These are phyloP conservation scores for Pardosa pseudoannulata DNA, from an alignment of 2,888 invertebrate genomes.

Conservation along the genomic window DNA sequence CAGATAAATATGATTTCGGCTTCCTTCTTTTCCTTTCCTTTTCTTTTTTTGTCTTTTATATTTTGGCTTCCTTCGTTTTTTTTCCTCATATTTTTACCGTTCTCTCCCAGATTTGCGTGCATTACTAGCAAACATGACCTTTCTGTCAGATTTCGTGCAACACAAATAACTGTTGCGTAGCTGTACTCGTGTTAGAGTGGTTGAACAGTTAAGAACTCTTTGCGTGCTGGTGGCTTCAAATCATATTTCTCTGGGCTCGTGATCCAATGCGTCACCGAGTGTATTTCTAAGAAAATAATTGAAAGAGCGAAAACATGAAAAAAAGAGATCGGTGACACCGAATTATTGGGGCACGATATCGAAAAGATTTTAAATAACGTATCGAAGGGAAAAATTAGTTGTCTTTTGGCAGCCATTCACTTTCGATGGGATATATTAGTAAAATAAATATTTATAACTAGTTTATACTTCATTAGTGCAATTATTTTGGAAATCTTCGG, in stretches of 20 bases:
- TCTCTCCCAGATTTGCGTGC: neutral
- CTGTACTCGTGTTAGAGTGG: neutral
- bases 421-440: too few relatives aligned
- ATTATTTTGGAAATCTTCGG: too few relatives aligned
- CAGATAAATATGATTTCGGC: neutral
- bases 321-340: too few relatives aligned
- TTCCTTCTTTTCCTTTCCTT: neutral
- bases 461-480: too few relatives aligned
- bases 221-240: neutral
- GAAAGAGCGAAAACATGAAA: too few relatives aligned
- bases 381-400: too few relatives aligned
- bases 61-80: neutral
- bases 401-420: too few relatives aligned
- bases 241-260: neutral
- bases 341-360: too few relatives aligned
- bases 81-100: neutral
- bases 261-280: neutral
- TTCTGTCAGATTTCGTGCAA: neutral
- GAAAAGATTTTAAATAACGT: too few relatives aligned
- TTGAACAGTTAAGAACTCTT: neutral
- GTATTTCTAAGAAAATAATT: neutral
- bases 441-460: too few relatives aligned
- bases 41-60: neutral
- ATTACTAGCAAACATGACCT: neutral
- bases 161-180: slow-evolving; percentile 6